phyloP scores from a whole-genome alignment of 2,888 invertebrate species.

The Caenorhabditis sp. region DNA sequence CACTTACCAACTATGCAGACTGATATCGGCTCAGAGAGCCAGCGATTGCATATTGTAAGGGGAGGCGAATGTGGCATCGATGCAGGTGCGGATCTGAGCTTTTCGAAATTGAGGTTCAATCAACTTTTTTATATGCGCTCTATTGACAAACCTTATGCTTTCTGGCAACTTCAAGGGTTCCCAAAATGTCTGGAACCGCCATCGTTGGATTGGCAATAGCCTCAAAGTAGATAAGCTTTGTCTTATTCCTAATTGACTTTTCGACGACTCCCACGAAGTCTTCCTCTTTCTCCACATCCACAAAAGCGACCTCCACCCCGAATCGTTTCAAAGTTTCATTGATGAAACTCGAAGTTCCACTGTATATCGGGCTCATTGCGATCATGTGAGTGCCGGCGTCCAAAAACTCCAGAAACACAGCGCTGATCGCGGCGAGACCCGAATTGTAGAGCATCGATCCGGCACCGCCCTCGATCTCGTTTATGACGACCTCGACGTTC shows the following conservation, averaged over 20 bases:
- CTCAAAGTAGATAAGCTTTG: slow-evolving; percentile 84
- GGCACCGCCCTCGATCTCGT: slow-evolving; percentile 73
- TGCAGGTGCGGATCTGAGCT: slow-evolving; percentile 76
- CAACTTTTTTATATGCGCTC: no score
- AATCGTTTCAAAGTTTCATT: slow-evolving; percentile 79
- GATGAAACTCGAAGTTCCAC: slow-evolving; percentile 81
- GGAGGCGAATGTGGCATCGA: slow-evolving; percentile 84
- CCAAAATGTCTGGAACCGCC: slow-evolving; percentile 83
- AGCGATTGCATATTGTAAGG: slow-evolving; percentile 83
- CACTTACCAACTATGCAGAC: slow-evolving; percentile 83
- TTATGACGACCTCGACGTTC: slow-evolving; percentile 71
- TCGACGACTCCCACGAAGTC: slow-evolving; percentile 79
- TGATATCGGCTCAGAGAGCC: slow-evolving; percentile 83
- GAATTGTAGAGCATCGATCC: slow-evolving; percentile 72
- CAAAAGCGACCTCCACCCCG: slow-evolving; percentile 78
- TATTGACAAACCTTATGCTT: slow-evolving; percentile 42
- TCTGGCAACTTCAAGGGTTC: slow-evolving; percentile 74
- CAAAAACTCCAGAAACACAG: slow-evolving; percentile 83
- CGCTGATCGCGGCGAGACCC: slow-evolving; percentile 80
- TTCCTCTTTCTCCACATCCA: slow-evolving; percentile 64
- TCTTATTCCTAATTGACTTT: slow-evolving; percentile 82
- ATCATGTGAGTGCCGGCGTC: slow-evolving; percentile 83
- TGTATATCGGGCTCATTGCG: slow-evolving; percentile 79
- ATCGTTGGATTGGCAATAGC: slow-evolving; percentile 84
- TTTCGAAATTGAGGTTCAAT: neutral